A percentile compares a stretch with the other conserved stretches of the same genome.
phyloP scores from a whole-genome alignment of 2,888 invertebrate genomes.

The Drosophila conformis region DNA sequence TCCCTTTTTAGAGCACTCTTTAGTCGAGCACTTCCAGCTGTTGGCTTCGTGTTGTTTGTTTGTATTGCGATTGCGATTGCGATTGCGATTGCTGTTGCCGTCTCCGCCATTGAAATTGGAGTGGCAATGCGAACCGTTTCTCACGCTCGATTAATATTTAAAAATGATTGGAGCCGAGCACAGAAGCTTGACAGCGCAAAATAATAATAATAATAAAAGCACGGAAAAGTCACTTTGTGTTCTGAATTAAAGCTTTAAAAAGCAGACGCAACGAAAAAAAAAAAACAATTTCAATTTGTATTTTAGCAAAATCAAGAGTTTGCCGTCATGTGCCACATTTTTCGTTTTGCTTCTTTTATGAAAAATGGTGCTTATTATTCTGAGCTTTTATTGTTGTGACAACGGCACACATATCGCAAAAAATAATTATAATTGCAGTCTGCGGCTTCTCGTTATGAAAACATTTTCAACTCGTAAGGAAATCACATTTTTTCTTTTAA shows the following conservation, averaged over 20 bases:
- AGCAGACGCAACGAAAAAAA: not conserved
- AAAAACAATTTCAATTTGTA: conserved; percentile 19
- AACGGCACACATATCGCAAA: conserved; percentile 31
- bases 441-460: conserved; percentile 40
- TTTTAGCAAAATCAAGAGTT: conserved; percentile 36
- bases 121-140: conserved; percentile 50
- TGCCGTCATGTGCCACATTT: conserved; percentile 37
- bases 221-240: conserved; percentile 28
- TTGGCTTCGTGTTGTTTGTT: conserved; percentile 23
- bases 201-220: conserved; percentile 14
- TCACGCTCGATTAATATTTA: conserved; percentile 67
- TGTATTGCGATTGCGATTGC: not conserved
- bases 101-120: conserved; percentile 13
- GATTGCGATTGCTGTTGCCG: conserved; percentile 2
- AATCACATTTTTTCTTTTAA: conserved; percentile 3
- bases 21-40: not conserved
- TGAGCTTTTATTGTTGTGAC: conserved; percentile 45
- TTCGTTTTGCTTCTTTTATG: conserved; percentile 17
- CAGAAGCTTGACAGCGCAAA: conserved; percentile 34
- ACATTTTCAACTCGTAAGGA: conserved; percentile 26
- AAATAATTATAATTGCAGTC: conserved; percentile 45
- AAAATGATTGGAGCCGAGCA: conserved; percentile 53
- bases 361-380: conserved; percentile 35
- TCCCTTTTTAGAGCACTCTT: not conserved
- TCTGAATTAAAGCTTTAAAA: conserved; percentile 38